Evolutionary conservation across 2,113 vertebrate species (phyloP).

Genomic region (Cervus canadensis): DNA sequence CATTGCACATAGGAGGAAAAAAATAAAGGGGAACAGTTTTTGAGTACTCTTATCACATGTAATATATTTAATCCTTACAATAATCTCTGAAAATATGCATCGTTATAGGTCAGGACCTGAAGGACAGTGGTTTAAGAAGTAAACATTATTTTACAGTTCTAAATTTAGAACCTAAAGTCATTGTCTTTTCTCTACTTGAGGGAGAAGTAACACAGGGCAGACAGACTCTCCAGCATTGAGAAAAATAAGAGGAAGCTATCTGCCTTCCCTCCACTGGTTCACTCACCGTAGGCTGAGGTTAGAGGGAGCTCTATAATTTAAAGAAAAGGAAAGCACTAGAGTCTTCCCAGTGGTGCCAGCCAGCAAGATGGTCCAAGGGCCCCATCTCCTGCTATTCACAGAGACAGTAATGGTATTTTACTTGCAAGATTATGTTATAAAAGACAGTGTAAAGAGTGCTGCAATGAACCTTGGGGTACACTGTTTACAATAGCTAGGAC

Average conservation of each 20-base stretch:
- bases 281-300: not conserved
- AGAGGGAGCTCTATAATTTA: not conserved
- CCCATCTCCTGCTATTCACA: not conserved
- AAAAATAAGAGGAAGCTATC: not conserved
- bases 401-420: not conserved
- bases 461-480: not conserved
- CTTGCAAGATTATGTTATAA: not conserved
- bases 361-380: not conserved
- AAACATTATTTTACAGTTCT: not conserved
- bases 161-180: not conserved
- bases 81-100: not conserved
- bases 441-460: not conserved
- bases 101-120: not conserved
- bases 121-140: not conserved
- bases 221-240: not conserved
- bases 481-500: not conserved
- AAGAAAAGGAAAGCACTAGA: rapidly evolving
- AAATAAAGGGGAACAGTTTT: not conserved
- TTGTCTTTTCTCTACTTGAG: not conserved
- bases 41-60: not conserved
- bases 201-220: not conserved
- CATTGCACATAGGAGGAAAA: not conserved
- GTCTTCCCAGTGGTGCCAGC: not conserved
- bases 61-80: not conserved
- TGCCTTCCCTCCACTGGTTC: not conserved